A percentile compares a stretch with the other conserved stretches of the same genome.
Conservation (phyloP, 2,888 invertebrate genomes). For the Ormyrus rosae region DNA sequence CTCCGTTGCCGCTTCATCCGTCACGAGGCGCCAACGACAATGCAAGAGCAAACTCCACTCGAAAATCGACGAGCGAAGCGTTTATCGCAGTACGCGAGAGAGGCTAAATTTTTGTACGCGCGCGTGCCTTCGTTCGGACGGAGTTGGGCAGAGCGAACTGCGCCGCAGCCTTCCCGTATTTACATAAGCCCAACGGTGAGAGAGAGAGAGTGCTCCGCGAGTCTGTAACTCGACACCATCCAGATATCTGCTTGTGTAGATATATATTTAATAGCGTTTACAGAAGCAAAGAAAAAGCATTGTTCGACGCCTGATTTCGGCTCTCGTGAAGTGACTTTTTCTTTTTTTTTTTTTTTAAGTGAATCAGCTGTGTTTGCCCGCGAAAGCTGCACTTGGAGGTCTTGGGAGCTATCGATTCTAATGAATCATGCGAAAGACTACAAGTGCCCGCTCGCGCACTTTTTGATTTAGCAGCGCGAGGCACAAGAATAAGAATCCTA, state of each 20-base stretch:
- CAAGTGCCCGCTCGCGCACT: not conserved
- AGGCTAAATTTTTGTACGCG: not conserved
- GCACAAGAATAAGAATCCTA: slow-evolving; percentile 4
- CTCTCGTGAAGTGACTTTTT: too few relatives aligned
- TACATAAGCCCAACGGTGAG: slow-evolving; percentile 63
- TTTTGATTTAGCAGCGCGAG: slow-evolving; percentile 10
- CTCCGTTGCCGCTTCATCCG: not conserved
- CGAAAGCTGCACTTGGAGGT: not conserved
- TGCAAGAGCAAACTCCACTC: slow-evolving; percentile 4
- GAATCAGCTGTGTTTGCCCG: not conserved
- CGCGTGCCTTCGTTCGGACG: not conserved
- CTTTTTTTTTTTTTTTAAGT: too few relatives aligned
- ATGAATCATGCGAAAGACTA: slow-evolving; percentile 7
- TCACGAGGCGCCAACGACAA: not conserved
- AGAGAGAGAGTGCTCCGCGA: not conserved
- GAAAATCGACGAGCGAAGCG: slow-evolving; percentile 25
- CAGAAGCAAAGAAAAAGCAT: slow-evolving; percentile 29
- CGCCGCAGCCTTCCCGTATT: slow-evolving; percentile 59
- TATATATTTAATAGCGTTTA: slow-evolving; percentile 48
- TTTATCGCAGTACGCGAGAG: not conserved
- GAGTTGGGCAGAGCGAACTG: not conserved
- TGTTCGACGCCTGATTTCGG: too few relatives aligned
- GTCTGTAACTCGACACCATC: slow-evolving; percentile 67
- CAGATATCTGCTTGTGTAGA: slow-evolving; percentile 55
- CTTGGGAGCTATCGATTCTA: slow-evolving; percentile 9